phyloP scores from a whole-genome alignment of 2,888 invertebrate species.

The Atethmia centrago region DNA sequence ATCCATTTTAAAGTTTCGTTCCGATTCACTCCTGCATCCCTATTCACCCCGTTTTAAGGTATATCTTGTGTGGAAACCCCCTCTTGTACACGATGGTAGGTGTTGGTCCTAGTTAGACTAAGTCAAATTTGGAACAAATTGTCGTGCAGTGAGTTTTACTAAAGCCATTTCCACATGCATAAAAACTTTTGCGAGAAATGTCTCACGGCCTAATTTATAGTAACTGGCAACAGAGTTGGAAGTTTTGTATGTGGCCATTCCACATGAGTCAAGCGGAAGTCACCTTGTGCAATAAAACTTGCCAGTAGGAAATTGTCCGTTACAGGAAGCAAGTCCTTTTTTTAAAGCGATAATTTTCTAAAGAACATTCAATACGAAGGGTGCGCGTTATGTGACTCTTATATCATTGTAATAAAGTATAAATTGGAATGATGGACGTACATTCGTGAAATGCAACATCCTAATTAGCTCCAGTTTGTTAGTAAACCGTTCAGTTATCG shows the following conservation, averaged over 20 bases:
- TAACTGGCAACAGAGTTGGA: too few relatives aligned
- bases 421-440: not conserved
- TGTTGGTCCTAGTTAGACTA: not conserved
- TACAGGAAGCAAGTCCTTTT: not conserved
- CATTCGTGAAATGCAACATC: not conserved
- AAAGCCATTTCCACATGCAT: not conserved
- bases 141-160: not conserved
- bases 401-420: not conserved
- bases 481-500: slow-evolving; percentile 46
- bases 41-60: too few relatives aligned
- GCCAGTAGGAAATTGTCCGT: not conserved
- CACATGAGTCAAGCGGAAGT: not conserved
- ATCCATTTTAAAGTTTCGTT: too few relatives aligned
- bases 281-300: not conserved
- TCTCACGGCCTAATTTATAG: not conserved
- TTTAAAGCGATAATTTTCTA: not conserved
- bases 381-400: not conserved
- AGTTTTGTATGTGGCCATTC: not conserved
- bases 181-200: not conserved
- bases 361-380: not conserved
- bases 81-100: not conserved
- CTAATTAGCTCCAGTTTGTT: slow-evolving; percentile 10
- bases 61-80: not conserved
- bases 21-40: too few relatives aligned
- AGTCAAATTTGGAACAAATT: not conserved